phyloP scores from a whole-genome alignment of 2,888 invertebrate species.

The Endotricha flammealis region DNA sequence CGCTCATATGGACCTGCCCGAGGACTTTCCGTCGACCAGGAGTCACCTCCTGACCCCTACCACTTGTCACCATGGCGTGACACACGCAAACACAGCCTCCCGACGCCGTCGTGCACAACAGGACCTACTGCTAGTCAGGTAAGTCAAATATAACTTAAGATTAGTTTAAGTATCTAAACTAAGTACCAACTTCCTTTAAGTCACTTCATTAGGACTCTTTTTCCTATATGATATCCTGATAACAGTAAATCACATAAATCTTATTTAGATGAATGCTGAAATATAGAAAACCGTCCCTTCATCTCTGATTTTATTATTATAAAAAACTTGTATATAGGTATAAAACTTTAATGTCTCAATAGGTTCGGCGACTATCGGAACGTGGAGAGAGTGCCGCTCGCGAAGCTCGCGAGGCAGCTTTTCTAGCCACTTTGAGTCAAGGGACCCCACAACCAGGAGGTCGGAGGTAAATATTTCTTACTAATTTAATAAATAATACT shows the following conservation, averaged over 20 bases:
- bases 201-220: too few relatives aligned
- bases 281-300: too few relatives aligned
- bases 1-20: conserved; percentile 77
- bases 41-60: conserved; percentile 89
- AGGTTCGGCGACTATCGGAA: conserved; percentile 89
- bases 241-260: too few relatives aligned
- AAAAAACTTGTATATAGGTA: too few relatives aligned
- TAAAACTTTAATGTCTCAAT: too few relatives aligned
- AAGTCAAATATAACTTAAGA: too few relatives aligned
- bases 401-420: conserved; percentile 88
- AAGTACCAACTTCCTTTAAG: too few relatives aligned
- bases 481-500: conserved; percentile 1
- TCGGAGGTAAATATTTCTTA: conserved; percentile 77
- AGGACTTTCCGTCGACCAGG: conserved; percentile 83
- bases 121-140: conserved; percentile 94
- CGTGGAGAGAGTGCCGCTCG: conserved; percentile 87
- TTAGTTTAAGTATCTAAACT: too few relatives aligned
- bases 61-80: conserved; percentile 89
- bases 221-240: too few relatives aligned
- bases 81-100: conserved; percentile 88
- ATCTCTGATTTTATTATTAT: too few relatives aligned
- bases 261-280: too few relatives aligned
- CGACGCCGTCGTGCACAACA: conserved; percentile 89
- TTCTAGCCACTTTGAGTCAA: conserved; percentile 88
- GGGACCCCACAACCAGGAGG: conserved; percentile 86